A percentile compares a stretch with the other conserved stretches of the same genome.
Conservation (phyloP, 2,888 invertebrate genomes). For the Fabriciana adippe region DNA sequence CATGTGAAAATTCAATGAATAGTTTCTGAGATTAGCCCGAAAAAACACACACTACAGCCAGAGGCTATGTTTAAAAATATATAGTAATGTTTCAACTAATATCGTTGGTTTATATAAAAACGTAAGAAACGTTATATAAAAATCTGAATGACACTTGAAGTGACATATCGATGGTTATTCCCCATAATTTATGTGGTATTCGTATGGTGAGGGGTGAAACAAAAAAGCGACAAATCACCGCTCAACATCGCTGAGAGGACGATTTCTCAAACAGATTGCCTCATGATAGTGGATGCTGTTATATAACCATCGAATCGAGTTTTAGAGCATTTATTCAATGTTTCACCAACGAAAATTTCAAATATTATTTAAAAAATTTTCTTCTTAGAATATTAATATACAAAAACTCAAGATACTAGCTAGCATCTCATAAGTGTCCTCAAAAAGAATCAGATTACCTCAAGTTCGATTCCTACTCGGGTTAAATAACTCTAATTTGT, state of each 20-base stretch:
- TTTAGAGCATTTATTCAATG: neutral
- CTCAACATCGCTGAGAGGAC: conserved; percentile 39
- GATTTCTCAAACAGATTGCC: conserved; percentile 43
- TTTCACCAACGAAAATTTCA: too few species aligned
- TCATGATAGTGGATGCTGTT: conserved; percentile 25
- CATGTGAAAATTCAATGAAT: neutral
- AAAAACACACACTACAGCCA: too few species aligned
- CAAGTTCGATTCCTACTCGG: too few species aligned
- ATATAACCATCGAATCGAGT: conserved; percentile 2
- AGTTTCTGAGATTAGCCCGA: neutral
- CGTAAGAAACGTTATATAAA: neutral
- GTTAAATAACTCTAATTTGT: too few species aligned
- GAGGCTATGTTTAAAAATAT: too few species aligned
- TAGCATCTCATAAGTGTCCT: too few species aligned
- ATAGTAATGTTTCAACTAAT: too few species aligned
- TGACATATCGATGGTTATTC: conserved; percentile 30
- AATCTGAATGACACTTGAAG: conserved; percentile 16
- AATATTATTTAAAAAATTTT: too few species aligned
- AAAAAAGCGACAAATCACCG: conserved; percentile 44
- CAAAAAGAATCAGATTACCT: too few species aligned
- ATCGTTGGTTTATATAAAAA: too few species aligned
- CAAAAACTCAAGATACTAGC: too few species aligned
- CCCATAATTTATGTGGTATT: conserved; percentile 33
- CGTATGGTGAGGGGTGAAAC: conserved; percentile 33
- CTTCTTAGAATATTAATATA: too few species aligned